Percentiles rank a stretch among this genome's conserved stretches.
phyloP scores from a whole-genome alignment of 2,888 invertebrate genomes.

The Phania funesta region DNA sequence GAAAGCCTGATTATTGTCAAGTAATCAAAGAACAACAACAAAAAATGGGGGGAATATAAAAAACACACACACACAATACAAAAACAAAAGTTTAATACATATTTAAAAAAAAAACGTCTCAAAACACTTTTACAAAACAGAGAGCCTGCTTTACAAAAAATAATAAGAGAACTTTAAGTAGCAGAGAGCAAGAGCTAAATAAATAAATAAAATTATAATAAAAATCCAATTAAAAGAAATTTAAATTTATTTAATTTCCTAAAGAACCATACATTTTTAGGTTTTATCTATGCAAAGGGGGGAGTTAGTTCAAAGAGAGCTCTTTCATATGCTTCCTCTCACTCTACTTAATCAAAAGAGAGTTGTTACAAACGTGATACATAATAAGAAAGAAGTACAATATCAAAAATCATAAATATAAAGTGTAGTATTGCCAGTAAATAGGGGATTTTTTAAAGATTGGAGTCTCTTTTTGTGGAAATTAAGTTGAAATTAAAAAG shows the following conservation, averaged over 20 bases:
- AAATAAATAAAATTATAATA: conserved; percentile 45
- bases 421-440: conserved; percentile 36
- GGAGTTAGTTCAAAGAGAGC: conserved; percentile 22
- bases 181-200: conserved; percentile 39
- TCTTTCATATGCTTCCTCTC: conserved; percentile 12
- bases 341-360: conserved; percentile 25
- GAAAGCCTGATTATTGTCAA: conserved; percentile 57
- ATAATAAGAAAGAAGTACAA: conserved; percentile 12
- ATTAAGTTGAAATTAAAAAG: not conserved
- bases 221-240: conserved; percentile 57
- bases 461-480: not conserved
- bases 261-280: not conserved
- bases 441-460: not conserved
- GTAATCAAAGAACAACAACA: conserved; percentile 60
- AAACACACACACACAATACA: conserved; percentile 61
- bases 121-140: conserved; percentile 33
- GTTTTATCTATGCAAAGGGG: not conserved
- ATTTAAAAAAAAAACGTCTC: conserved; percentile 22
- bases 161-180: conserved; percentile 70
- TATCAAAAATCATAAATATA: conserved; percentile 42
- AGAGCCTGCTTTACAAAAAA: conserved; percentile 32
- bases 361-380: conserved; percentile 18
- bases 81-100: conserved; percentile 56
- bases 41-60: conserved; percentile 64
- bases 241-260: conserved; percentile 54